Evolutionary conservation across 2,797 vertebrate species (phyloP).

Genomic region (Leptatherina wallacei): DNA sequence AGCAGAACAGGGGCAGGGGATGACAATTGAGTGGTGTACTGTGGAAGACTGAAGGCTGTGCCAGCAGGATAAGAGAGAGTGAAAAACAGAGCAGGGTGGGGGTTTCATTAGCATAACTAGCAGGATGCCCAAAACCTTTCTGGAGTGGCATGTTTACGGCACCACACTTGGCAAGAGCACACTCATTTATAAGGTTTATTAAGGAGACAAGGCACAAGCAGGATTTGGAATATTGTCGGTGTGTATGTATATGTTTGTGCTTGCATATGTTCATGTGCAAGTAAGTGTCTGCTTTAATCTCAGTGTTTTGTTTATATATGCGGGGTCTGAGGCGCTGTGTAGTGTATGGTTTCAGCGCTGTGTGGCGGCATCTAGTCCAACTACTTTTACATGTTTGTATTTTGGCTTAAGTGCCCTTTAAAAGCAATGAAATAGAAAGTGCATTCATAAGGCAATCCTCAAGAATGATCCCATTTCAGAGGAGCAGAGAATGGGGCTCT

Average conservation of each 20-base stretch:
- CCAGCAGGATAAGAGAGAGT: conserved; percentile 81
- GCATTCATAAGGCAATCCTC: conserved; percentile 83
- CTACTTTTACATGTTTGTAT: conserved; percentile 85
- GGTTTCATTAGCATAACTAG: conserved; percentile 97
- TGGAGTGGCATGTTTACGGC: conserved; percentile 92
- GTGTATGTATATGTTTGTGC: conserved; percentile 49
- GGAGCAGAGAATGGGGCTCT: conserved; percentile 92
- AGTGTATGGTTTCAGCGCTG: conserved; percentile 60
- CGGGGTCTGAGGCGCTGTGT: conserved; percentile 67
- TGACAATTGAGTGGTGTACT: conserved; percentile 79
- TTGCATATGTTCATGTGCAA: conserved; percentile 75
- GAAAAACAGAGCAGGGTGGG: conserved; percentile 74
- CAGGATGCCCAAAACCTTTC: conserved; percentile 92
- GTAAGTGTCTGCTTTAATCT: conserved; percentile 60
- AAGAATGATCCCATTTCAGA: conserved; percentile 84
- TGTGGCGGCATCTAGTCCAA: conserved; percentile 63
- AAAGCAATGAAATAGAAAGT: conserved; percentile 83
- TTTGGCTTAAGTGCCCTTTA: conserved; percentile 85
- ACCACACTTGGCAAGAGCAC: conserved; percentile 88
- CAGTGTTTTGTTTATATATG: conserved; percentile 75
- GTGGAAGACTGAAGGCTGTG: conserved; percentile 79
- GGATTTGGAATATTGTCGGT: conserved; percentile 88
- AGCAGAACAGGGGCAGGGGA: conserved; percentile 80
- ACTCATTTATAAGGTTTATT: conserved; percentile 91
- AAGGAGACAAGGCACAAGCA: conserved; percentile 85